These are phyloP conservation scores for Eurytoma adleriae DNA, from an alignment of 2,888 invertebrate genomes.

Conservation along the genomic window DNA sequence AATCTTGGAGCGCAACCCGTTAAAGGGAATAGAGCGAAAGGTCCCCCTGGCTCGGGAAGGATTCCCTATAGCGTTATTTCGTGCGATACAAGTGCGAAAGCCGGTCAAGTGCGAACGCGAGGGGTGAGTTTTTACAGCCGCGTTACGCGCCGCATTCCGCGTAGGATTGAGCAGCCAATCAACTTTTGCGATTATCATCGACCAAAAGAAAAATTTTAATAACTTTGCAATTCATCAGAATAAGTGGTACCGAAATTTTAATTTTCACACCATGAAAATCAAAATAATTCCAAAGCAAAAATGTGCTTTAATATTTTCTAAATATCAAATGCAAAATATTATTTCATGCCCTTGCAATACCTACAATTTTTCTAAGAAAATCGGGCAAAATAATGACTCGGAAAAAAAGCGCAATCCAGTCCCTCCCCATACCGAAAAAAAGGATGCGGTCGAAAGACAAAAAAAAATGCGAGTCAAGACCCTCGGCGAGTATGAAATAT, in stretches of 20 bases:
- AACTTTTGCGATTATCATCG: conserved; percentile 13
- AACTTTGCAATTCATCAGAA: background rate
- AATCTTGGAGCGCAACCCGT: background rate
- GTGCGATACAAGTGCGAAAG: conserved; percentile 16
- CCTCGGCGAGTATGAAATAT: conserved; percentile 34
- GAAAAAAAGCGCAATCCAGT: conserved; percentile 3
- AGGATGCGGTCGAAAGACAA: background rate
- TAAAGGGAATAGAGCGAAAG: conserved; percentile 10
- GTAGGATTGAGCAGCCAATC: background rate
- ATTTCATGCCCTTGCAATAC: too few relatives aligned
- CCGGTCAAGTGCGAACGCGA: conserved; percentile 48
- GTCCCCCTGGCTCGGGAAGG: too few relatives aligned
- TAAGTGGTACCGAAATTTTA: background rate
- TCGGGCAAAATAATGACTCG: background rate
- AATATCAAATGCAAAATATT: too few relatives aligned
- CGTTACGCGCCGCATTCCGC: conserved; percentile 18
- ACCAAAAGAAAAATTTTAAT: background rate
- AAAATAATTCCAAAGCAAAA: too few relatives aligned
- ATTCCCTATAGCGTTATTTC: conserved; percentile 1
- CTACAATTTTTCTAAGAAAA: too few relatives aligned
- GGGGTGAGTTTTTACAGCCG: conserved; percentile 24
- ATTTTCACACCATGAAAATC: too few relatives aligned
- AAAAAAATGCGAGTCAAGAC: conserved; percentile 14
- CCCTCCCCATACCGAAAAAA: too few relatives aligned
- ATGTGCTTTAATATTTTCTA: too few relatives aligned